A percentile compares a stretch with the other conserved stretches of the same genome.
Evolutionary conservation across 1,140 invertebrate species (phyloP).

Genomic region (Drosophila ohnishii): DNA sequence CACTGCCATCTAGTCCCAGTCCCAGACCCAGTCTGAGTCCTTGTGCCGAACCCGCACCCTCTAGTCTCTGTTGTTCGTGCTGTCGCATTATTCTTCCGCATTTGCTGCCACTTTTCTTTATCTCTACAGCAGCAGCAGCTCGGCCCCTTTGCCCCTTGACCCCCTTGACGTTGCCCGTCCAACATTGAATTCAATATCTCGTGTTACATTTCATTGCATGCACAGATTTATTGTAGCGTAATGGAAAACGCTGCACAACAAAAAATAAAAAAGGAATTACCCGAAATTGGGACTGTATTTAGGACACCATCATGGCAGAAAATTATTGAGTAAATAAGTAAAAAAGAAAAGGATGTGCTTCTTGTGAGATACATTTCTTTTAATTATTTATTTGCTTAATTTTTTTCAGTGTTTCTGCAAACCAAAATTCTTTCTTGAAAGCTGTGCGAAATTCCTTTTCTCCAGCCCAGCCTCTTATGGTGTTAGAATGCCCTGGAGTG

Average conservation of each 20-base stretch:
- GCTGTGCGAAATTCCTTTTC: constrained; percentile 30
- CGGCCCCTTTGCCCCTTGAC: constrained; percentile 22
- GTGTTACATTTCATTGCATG: constrained; percentile 82
- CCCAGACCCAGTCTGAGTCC: not conserved
- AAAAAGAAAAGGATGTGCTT: not conserved
- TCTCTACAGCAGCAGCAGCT: constrained; percentile 44
- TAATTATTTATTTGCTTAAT: not conserved
- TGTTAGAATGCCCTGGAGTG: constrained; percentile 27
- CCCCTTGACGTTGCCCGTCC: constrained; percentile 12
- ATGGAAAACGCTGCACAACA: constrained; percentile 47
- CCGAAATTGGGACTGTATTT: not conserved
- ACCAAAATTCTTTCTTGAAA: constrained; percentile 47
- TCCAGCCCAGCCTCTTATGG: constrained; percentile 6
- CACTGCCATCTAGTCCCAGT: constrained; percentile 2
- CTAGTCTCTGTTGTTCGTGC: constrained; percentile 70
- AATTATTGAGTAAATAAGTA: too few relatives aligned
- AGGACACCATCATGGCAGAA: too few relatives aligned
- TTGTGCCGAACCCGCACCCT: constrained; percentile 6
- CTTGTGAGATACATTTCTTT: not conserved
- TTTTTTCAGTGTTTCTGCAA: constrained; percentile 1
- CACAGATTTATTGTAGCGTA: constrained; percentile 76
- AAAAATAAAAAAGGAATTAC: not conserved
- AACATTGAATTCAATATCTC: constrained; percentile 80
- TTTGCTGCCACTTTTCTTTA: constrained; percentile 81
- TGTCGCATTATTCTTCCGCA: constrained; percentile 81